Conservation (phyloP, 2,888 invertebrate genomes). For the Subacronicta megacephala region DNA sequence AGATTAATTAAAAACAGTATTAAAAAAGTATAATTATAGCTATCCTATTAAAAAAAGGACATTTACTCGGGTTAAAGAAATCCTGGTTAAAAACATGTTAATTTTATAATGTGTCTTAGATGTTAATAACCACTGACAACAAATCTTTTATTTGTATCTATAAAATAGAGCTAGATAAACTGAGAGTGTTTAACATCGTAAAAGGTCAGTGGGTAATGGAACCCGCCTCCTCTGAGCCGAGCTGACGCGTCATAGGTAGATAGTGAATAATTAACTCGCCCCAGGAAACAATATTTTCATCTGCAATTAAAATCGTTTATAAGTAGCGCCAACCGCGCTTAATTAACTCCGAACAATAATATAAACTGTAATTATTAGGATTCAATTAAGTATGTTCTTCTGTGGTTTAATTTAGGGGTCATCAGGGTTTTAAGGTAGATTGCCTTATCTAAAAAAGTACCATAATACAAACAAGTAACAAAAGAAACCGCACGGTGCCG, state of each 20-base stretch:
- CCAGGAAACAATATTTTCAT: slow-evolving; percentile 50
- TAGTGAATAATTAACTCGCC: slow-evolving; percentile 49
- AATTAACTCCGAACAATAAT: slow-evolving; percentile 52
- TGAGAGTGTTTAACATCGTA: slow-evolving; percentile 36
- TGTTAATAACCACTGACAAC: slow-evolving; percentile 4
- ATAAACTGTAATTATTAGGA: slow-evolving; percentile 35
- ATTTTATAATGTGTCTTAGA: neutral
- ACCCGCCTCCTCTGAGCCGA: slow-evolving; percentile 26
- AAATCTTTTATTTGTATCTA: slow-evolving; percentile 21
- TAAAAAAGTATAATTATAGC: neutral
- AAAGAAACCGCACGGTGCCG: slow-evolving; percentile 55
- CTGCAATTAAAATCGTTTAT: slow-evolving; percentile 48
- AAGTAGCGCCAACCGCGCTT: slow-evolving; percentile 29
- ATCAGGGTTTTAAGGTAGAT: neutral
- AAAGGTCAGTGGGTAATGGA: slow-evolving; percentile 41
- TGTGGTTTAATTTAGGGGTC: slow-evolving; percentile 1
- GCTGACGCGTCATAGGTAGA: slow-evolving; percentile 28
- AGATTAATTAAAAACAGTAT: too few relatives aligned
- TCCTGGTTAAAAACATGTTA: neutral
- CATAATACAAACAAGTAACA: slow-evolving; percentile 13
- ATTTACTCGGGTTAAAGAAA: neutral
- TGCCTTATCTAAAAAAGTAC: neutral
- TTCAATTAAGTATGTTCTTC: slow-evolving; percentile 30
- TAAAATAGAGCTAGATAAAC: slow-evolving; percentile 38
- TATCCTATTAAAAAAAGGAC: neutral